These are phyloP conservation scores for Stichodactyla helianthus DNA, from an alignment of 64 coral and sea anemone species.

Conservation along the genomic window DNA sequence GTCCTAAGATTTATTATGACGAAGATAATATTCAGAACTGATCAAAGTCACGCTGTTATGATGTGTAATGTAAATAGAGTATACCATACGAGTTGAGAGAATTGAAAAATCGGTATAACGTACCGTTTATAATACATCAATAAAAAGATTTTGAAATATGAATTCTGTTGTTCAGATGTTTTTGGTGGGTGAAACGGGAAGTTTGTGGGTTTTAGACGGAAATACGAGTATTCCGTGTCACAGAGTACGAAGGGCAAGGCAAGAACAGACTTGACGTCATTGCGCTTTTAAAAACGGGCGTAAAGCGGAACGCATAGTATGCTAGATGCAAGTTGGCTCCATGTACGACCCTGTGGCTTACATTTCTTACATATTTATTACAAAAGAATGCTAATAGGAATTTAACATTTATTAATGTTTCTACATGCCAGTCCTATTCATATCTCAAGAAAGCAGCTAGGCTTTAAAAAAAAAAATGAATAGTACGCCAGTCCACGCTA, in stretches of 20 bases:
- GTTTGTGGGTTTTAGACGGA: background rate
- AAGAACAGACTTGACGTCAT: background rate
- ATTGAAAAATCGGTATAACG: background rate
- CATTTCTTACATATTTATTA: no score
- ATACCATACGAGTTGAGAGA: background rate
- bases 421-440: no score
- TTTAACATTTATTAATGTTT: no score
- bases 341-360: background rate
- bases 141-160: background rate
- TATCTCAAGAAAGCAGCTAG: no score
- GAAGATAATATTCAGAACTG: background rate
- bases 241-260: background rate
- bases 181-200: background rate
- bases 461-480: no score
- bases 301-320: background rate
- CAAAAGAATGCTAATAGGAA: no score
- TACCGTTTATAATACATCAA: slow-evolving; percentile 14
- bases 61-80: background rate
- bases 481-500: no score
- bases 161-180: background rate
- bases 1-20: background rate
- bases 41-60: background rate
- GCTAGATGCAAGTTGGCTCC: background rate
- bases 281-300: background rate
- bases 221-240: background rate